These are phyloP conservation scores for Scaptomyza pallida DNA, from an alignment of 1,140 invertebrate genomes.

Conservation along the genomic window DNA sequence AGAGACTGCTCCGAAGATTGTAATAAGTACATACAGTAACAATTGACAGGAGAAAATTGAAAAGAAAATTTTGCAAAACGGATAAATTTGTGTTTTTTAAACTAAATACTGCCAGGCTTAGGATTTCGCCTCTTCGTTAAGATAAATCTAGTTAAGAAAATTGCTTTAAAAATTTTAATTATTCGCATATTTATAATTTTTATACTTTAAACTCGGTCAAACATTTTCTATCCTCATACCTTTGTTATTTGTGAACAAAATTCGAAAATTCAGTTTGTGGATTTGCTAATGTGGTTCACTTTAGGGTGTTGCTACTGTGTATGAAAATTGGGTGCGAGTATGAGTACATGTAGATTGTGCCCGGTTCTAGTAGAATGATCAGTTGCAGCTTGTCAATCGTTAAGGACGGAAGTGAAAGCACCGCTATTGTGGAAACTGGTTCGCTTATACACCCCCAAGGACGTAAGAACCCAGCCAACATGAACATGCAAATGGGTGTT, in stretches of 20 bases:
- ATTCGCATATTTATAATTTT: no score
- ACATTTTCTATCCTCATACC: no score
- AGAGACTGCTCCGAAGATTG: constrained; percentile 44
- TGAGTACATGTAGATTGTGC: constrained; percentile 38
- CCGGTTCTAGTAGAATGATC: constrained; percentile 35
- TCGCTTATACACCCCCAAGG: background rate
- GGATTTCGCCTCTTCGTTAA: no score
- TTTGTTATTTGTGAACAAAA: no score
- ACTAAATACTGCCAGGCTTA: no score
- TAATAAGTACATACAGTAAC: constrained; percentile 30
- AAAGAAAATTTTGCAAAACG: background rate
- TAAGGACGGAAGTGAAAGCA: constrained; percentile 54
- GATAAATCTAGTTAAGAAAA: no score
- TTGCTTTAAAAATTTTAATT: no score
- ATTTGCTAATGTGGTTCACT: background rate
- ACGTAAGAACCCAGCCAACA: constrained; percentile 2
- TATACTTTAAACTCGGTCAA: no score
- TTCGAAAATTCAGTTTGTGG: no score
- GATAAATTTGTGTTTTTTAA: no score
- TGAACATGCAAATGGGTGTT: constrained; percentile 60
- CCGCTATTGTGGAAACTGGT: background rate
- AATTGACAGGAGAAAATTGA: background rate
- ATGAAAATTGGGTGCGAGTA: constrained; percentile 9
- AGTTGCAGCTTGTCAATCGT: constrained; percentile 63
- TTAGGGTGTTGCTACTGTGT: constrained; percentile 4